Evolutionary conservation across 2,888 invertebrate genomes (phyloP), one percentile per base, ranked within the genome.

Genomic region (Anoplius nigerrimus): DNA sequence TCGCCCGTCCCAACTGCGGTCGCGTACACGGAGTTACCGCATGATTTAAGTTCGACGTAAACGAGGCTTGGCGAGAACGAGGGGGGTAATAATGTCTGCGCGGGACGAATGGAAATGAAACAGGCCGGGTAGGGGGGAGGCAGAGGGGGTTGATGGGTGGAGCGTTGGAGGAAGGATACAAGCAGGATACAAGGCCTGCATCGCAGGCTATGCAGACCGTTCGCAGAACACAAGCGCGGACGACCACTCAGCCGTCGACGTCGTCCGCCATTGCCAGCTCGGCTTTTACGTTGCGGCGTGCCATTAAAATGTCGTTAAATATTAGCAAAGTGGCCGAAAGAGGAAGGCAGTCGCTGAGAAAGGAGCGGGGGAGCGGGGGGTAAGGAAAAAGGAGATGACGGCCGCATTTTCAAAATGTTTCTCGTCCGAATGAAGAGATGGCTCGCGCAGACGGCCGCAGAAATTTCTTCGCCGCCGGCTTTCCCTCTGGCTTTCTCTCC

Each of bases 261-360:
- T 34, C 34, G 34, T 34, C 34, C 34, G 34, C 34, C 34, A 34
- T 34, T 34, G 34, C 34, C 62, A 65, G 66, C 55, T 69, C 56
- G 62, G 64, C 64, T 69, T 76, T 69, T 68, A 66, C 59, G 64
- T 59, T 68, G 56, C 51, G 59, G 60, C 59, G 57, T 52, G 67
- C 75, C 74, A 79, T 82, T 81, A 80, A 80, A 81, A 79, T 76
- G 74, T 80, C 79, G 75, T 82, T 80, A 78, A 81, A 80, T 78
- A 82, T 82, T 81, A 79, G 72, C 69, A 65, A 67, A 68, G 54
- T 48, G 51, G 22, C 21, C 60, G 42, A 62, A 20, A 45, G 66
- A 65, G 52, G 15, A 8, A 20, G 8, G 58, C 53, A 5, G 18
- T 16, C 24, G 55, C 8, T 6, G 15, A 18, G 55, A 55, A 18